A percentile compares a stretch with the other conserved stretches of the same genome.
Conservation (phyloP, 2,888 invertebrate genomes). For the Ectobius pallidus region DNA sequence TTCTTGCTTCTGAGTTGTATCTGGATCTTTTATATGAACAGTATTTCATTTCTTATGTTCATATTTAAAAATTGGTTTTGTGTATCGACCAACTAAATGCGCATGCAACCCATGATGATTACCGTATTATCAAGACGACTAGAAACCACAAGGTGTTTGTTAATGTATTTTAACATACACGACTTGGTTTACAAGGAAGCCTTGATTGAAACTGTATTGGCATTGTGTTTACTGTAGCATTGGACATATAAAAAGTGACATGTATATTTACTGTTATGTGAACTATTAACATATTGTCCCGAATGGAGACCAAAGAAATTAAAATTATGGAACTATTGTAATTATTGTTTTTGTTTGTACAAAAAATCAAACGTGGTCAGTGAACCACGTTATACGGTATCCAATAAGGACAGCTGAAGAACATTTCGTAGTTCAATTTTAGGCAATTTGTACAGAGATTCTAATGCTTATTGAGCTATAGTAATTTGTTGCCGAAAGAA, state of each 20-base stretch:
- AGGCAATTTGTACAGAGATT: slow-evolving; percentile 39
- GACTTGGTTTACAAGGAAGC: neutral
- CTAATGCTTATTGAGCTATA: slow-evolving; percentile 33
- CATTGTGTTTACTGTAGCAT: slow-evolving; percentile 33
- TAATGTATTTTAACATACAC: neutral
- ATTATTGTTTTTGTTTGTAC: slow-evolving; percentile 33
- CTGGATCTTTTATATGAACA: slow-evolving; percentile 12
- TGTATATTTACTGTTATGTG: slow-evolving; percentile 31
- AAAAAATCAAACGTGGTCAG: slow-evolving; percentile 23
- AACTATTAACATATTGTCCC: slow-evolving; percentile 34
- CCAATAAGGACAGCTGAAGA: slow-evolving; percentile 27
- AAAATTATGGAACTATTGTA: slow-evolving; percentile 32
- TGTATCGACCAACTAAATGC: slow-evolving; percentile 40
- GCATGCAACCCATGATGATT: slow-evolving; percentile 37
- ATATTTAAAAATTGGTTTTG: slow-evolving; percentile 31
- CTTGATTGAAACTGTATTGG: slow-evolving; percentile 23
- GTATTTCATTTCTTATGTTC: slow-evolving; percentile 22
- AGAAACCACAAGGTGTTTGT: slow-evolving; percentile 17
- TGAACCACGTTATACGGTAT: slow-evolving; percentile 20
- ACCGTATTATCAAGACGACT: slow-evolving; percentile 22
- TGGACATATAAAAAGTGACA: slow-evolving; percentile 36
- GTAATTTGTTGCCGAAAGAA: slow-evolving; percentile 16
- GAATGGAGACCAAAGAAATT: slow-evolving; percentile 29
- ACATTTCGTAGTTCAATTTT: slow-evolving; percentile 27
- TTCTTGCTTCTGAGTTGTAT: slow-evolving; percentile 3